Conservation (phyloP, 2,797 vertebrate species). For the Halcyon smyrnensis region DNA sequence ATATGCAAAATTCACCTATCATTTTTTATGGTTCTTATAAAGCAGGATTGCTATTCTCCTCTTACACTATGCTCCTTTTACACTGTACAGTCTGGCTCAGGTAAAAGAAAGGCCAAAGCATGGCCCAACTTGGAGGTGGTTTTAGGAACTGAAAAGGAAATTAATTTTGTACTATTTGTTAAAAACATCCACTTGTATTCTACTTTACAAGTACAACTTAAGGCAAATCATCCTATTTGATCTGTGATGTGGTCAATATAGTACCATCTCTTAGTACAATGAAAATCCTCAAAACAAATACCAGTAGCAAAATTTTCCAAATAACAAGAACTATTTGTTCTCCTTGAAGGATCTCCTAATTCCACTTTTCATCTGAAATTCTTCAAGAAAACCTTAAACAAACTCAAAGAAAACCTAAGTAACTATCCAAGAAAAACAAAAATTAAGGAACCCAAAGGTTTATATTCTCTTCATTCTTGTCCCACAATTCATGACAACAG, state of each 20-base stretch:
- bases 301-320: background rate
- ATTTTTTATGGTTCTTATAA: background rate
- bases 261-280: background rate
- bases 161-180: background rate
- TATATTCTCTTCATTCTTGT: background rate
- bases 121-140: background rate
- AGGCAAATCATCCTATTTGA: background rate
- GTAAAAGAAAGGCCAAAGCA: background rate
- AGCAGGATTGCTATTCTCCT: background rate
- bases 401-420: background rate
- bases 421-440: background rate
- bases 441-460: background rate
- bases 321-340: background rate
- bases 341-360: background rate
- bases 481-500: background rate
- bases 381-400: background rate
- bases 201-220: background rate
- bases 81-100: background rate
- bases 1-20: background rate
- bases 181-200: background rate
- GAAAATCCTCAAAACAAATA: background rate
- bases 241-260: background rate
- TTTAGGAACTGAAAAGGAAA: conserved; percentile 17
- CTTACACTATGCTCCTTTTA: background rate
- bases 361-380: background rate